phyloP scores from a whole-genome alignment of 2,888 invertebrate species.

The Lycophotia porphyrea region DNA sequence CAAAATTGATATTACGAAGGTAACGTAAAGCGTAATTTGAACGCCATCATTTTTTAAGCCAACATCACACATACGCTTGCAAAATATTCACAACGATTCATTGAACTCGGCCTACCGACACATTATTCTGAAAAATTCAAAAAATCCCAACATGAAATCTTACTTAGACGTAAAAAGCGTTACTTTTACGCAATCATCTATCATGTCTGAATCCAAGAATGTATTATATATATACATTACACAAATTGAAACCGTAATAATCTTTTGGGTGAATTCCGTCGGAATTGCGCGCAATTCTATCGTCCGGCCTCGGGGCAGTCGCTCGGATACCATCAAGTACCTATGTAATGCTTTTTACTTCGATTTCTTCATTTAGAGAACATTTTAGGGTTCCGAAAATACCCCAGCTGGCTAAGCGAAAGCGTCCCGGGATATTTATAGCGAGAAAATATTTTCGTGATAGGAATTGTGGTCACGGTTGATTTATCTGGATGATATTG shows the following conservation, averaged over 20 bases:
- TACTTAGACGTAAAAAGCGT: slow-evolving; percentile 53
- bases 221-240: slow-evolving; percentile 65
- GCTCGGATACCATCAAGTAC: slow-evolving; percentile 62
- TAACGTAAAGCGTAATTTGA: slow-evolving; percentile 22
- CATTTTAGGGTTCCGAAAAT: slow-evolving; percentile 52
- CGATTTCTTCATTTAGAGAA: slow-evolving; percentile 64
- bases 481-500: slow-evolving; percentile 64
- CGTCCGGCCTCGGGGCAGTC: slow-evolving; percentile 52
- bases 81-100: slow-evolving; percentile 41
- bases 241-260: slow-evolving; percentile 68
- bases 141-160: slow-evolving; percentile 56
- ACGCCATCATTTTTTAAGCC: slow-evolving; percentile 19
- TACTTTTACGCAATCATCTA: slow-evolving; percentile 62
- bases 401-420: slow-evolving; percentile 42
- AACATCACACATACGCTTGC: slow-evolving; percentile 1
- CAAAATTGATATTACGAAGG: slow-evolving; percentile 35
- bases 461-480: slow-evolving; percentile 40
- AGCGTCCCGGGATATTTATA: slow-evolving; percentile 53
- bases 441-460: slow-evolving; percentile 56
- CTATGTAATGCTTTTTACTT: slow-evolving; percentile 56
- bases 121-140: slow-evolving; percentile 31
- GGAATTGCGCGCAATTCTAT: slow-evolving; percentile 52
- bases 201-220: slow-evolving; percentile 59
- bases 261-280: slow-evolving; percentile 55
- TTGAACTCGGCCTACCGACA: slow-evolving; percentile 19